A percentile compares a stretch with the other conserved stretches of the same genome.
phyloP scores from a whole-genome alignment of 2,888 invertebrate genomes.

The Petrophora chlorosata region DNA sequence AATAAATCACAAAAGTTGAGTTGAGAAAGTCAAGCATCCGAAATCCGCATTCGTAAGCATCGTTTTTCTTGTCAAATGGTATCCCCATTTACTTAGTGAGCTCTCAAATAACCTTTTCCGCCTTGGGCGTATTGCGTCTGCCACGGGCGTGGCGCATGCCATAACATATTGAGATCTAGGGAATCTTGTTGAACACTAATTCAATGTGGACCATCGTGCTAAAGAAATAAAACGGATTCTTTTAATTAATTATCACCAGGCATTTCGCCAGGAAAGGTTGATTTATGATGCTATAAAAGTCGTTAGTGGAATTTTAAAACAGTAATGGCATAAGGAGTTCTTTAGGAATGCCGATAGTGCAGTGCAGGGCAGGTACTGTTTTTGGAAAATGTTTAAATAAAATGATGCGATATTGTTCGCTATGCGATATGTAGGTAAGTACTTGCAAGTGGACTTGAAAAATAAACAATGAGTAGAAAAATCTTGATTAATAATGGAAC shows the following conservation, averaged over 20 bases:
- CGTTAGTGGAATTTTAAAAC: conserved; percentile 10
- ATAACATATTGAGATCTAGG: not conserved
- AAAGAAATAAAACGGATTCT: conserved; percentile 32
- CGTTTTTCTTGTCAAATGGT: no score
- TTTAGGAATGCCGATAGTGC: not conserved
- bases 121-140: not conserved
- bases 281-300: conserved; percentile 23
- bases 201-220: conserved; percentile 13
- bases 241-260: conserved; percentile 28
- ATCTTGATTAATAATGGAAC: no score
- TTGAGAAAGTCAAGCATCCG: no score
- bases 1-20: no score
- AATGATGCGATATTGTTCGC: not conserved
- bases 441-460: no score
- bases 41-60: no score
- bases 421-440: not conserved
- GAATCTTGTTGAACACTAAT: conserved; percentile 16
- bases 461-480: not conserved
- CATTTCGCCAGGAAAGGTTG: conserved; percentile 27
- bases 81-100: no score
- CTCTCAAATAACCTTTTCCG: no score
- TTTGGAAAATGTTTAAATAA: conserved; percentile 3
- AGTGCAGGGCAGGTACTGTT: not conserved
- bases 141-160: not conserved
- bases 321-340: conserved; percentile 10